Evolutionary conservation across 2,797 vertebrate genomes (phyloP).

Genomic region (Adrianichthys oophorus): DNA sequence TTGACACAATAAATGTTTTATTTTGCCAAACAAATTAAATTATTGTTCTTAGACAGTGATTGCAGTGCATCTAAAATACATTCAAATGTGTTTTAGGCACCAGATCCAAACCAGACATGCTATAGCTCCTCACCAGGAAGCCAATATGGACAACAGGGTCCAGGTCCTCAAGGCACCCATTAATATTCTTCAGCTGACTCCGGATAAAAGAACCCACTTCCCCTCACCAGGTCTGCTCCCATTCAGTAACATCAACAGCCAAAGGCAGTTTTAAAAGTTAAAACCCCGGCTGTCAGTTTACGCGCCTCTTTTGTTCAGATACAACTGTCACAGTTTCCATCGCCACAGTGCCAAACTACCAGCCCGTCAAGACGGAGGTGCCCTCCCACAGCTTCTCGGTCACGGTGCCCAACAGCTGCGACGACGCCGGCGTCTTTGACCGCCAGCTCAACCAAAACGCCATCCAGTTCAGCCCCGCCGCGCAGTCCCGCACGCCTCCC

Average conservation of each 20-base stretch:
- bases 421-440: constrained; percentile 84
- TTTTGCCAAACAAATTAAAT: too few relatives aligned
- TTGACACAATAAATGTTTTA: too few relatives aligned
- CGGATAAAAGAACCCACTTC: constrained; percentile 89
- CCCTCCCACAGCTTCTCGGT: constrained; percentile 86
- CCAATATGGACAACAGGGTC: constrained; percentile 86
- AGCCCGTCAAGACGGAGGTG: constrained; percentile 88
- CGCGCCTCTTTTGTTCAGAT: constrained; percentile 58
- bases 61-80: not conserved
- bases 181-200: constrained; percentile 88
- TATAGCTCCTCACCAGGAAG: constrained; percentile 79
- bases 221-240: constrained; percentile 73
- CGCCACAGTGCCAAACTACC: constrained; percentile 86
- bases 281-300: constrained; percentile 1
- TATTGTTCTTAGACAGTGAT: not conserved
- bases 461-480: constrained; percentile 85
- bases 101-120: constrained; percentile 75
- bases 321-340: constrained; percentile 95
- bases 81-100: constrained; percentile 40
- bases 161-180: constrained; percentile 93
- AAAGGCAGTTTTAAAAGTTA: not conserved
- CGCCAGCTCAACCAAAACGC: constrained; percentile 80
- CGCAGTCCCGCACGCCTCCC: constrained; percentile 88
- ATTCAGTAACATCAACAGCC: not conserved
- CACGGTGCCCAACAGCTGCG: constrained; percentile 86